Percentiles rank a stretch among this genome's conserved stretches.
phyloP scores from a whole-genome alignment of 2,888 invertebrate species.

The Hyles lineata region DNA sequence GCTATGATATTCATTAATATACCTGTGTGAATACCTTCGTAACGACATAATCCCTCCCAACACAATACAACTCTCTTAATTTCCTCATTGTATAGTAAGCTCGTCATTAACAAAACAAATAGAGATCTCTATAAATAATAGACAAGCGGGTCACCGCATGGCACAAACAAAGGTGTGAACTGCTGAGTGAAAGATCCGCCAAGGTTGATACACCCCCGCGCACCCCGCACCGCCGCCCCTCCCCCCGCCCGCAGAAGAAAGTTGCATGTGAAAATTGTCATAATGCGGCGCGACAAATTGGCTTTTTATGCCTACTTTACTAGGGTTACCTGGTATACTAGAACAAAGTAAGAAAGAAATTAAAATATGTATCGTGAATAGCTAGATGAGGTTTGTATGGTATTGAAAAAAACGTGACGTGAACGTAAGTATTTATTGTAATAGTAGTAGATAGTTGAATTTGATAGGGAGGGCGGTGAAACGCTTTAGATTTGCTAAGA shows the following conservation, averaged over 20 bases:
- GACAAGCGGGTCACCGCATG: constrained; percentile 42
- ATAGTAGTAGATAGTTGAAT: no score
- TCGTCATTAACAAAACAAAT: constrained; percentile 27
- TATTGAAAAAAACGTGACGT: no score
- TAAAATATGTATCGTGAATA: no score
- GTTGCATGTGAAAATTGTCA: constrained; percentile 83
- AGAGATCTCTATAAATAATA: constrained; percentile 46
- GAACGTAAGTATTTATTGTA: no score
- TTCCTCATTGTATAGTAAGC: constrained; percentile 22
- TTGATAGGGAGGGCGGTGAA: no score
- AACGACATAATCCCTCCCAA: no score
- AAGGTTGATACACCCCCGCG: constrained; percentile 56
- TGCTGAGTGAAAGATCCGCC: constrained; percentile 56
- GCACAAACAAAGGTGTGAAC: constrained; percentile 75
- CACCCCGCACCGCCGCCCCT: constrained; percentile 45
- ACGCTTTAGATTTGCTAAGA: no score
- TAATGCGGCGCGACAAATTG: constrained; percentile 69
- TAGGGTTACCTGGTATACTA: constrained; percentile 22
- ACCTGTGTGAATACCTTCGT: background rate
- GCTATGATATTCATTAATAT: background rate
- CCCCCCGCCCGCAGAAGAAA: constrained; percentile 63
- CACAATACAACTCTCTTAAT: constrained; percentile 12
- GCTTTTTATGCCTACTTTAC: constrained; percentile 64
- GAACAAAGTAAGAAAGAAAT: background rate
- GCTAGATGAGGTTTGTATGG: no score